Conservation (phyloP, 2,888 invertebrate genomes). For the Phyto melanocephala region DNA sequence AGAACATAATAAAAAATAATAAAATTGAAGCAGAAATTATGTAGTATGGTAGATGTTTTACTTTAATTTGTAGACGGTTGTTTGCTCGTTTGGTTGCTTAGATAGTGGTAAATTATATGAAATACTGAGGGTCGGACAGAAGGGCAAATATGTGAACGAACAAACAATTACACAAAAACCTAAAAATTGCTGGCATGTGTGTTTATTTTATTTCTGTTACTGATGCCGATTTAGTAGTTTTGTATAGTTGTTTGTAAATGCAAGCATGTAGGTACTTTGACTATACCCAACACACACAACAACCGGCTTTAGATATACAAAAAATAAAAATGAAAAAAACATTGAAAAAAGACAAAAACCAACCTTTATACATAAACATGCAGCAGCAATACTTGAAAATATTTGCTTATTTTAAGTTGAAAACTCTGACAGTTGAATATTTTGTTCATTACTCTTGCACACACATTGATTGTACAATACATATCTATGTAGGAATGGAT, state of each 20-base stretch:
- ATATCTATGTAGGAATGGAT: neutral
- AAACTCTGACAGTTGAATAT: neutral
- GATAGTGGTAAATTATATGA: neutral
- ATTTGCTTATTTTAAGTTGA: neutral
- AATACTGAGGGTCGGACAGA: neutral
- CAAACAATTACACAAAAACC: conserved; percentile 29
- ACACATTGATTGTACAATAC: neutral
- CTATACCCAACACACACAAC: conserved; percentile 29
- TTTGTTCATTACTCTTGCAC: neutral
- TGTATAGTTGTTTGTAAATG: conserved; percentile 22
- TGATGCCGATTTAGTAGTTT: conserved; percentile 19
- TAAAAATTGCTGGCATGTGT: conserved; percentile 32
- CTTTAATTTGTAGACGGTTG: conserved; percentile 39
- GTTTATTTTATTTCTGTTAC: neutral
- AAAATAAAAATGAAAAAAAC: neutral
- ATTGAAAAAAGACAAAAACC: neutral
- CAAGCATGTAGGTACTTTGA: neutral
- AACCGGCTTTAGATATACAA: conserved; percentile 50
- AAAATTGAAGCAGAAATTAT: conserved; percentile 43
- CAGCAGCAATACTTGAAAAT: conserved; percentile 13
- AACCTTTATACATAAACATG: conserved; percentile 10
- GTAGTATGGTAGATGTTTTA: conserved; percentile 14
- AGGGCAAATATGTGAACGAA: neutral
- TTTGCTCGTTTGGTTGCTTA: conserved; percentile 41
- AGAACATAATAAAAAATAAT: conserved; percentile 23